These are phyloP conservation scores for zebrafish (Danio rerio) DNA, from an alignment of 2,113 vertebrate species.

Conservation along the genomic window GRCz12tu NC_133187.1:25189001-25189500, in stretches of 20 bases:
- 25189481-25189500: slow-evolving; percentile 36
- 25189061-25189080: too few species aligned
- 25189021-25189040: too few species aligned
- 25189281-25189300: too few species aligned
- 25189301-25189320: not conserved
- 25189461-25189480: slow-evolving; percentile 38
- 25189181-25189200: too few species aligned
- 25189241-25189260: slow-evolving; percentile 11
- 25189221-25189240: not conserved
- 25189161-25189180: too few species aligned
- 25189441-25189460: slow-evolving; percentile 50
- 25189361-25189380: not conserved
- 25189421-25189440: slow-evolving; percentile 55
- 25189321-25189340: slow-evolving; percentile 1
- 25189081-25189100: too few species aligned
- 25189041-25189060: too few species aligned
- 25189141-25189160: too few species aligned
- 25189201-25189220: not conserved
- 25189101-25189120: too few species aligned
- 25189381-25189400: slow-evolving; percentile 37
- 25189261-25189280: slow-evolving; percentile 15
- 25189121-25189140: too few species aligned
- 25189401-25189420: slow-evolving; percentile 51
- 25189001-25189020: too few species aligned
- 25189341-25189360: not conserved